Evolutionary conservation across 2,888 invertebrate genomes (phyloP), one percentile per base, ranked within the genome.

Genomic region (Rhyacophila evoluta): DNA sequence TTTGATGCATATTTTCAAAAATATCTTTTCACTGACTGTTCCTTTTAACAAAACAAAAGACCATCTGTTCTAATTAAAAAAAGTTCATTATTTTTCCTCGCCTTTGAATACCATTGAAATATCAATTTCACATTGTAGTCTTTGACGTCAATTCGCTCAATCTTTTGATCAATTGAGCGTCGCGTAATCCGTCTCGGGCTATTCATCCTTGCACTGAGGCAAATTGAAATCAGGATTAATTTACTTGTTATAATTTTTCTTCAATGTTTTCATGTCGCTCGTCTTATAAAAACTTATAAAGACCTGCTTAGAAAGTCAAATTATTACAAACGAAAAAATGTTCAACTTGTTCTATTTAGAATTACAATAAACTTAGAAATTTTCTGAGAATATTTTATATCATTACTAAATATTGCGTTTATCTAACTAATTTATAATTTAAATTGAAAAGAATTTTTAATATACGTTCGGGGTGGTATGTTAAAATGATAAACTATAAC

Each of bases 121-220:
- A 55, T 55, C 55, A 55, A 55, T 55, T 55, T 55, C 15, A 55
- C 19, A 55, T 55, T 55, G 55, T 55, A 55, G 19, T 55, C 55
- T 55, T 55, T 19, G 55, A 55, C 55, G 55, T 55, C 55, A 55
- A 15, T 25, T 25, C 19, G 55, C 19, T n/a, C 19, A 33, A 19
- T 55, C 25, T 8, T 55, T 55, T 55, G 55, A 55, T 55, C 25
- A 55, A 2, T 19, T 55, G 25, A 55, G 55, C 55, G 55, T 12
- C 8, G 19, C 15, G 19, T 55, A 19, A 55, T 55, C 25, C 19
- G 55, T 55, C 55, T 55, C 55, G 6, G 19, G 15, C 19, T 19
- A 55, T 55, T 55, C 55, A 55, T 41, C 41, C 41, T 41, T 41
- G 41, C 41, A 41, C 19, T 55, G 55, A 55, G 19, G 55, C 12